Conservation (phyloP, 2,113 vertebrate species). For the Pteronura brasiliensis region DNA sequence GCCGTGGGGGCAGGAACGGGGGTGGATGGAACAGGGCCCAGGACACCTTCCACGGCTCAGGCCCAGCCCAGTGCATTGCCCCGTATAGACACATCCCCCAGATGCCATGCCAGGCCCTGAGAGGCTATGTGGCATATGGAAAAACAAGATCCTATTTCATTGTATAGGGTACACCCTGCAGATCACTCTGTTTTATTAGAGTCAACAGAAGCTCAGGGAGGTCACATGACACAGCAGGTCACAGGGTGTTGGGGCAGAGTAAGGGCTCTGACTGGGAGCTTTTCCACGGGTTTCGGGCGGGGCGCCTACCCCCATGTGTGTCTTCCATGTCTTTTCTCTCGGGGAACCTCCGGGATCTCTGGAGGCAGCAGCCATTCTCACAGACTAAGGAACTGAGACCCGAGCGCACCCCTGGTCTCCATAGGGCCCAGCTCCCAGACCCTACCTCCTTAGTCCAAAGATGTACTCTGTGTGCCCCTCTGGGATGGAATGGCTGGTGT, state of each 20-base stretch:
- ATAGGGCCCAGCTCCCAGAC: accelerated
- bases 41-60: accelerated
- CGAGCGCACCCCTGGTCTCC: accelerated
- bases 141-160: neutral
- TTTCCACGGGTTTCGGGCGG: no score
- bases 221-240: neutral
- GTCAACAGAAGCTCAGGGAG: neutral
- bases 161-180: accelerated
- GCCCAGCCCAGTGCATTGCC: neutral
- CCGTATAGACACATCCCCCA: neutral
- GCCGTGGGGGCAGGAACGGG: accelerated
- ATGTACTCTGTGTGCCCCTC: accelerated
- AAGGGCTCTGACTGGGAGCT: neutral
- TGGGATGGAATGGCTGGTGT: accelerated
- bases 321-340: neutral
- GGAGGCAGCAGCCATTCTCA: neutral
- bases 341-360: neutral
- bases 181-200: neutral
- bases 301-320: neutral
- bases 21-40: neutral
- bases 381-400: accelerated
- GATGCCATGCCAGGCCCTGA: neutral
- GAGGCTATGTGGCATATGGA: accelerated
- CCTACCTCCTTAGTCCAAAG: accelerated
- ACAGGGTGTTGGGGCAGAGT: accelerated